Base-by-base conservation (phyloP, 2,113 vertebrate genomes). In the Acanthochromis polyacanthus region DNA sequence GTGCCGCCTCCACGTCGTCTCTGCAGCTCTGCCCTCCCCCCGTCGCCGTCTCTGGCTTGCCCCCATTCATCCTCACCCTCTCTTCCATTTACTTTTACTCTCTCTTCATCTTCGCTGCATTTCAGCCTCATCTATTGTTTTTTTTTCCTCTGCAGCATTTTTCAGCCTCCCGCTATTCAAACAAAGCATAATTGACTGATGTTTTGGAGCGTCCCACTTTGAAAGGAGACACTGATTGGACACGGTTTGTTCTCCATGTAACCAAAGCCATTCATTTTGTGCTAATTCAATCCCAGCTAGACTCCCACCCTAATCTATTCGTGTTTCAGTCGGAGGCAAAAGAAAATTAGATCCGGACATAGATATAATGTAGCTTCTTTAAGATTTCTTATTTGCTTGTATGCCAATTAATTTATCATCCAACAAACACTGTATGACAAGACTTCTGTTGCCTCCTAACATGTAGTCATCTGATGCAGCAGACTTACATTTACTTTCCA, bases 141-240 rank as follows among this genome's bases (percentile, higher is more conserved):
- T 84, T n/a, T 79, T 68, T 75, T 57, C 25, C 65, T 82, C 73
- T 51, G 52, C 73, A 25, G 60, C 78, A 52, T 67, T 62, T 84
- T 83, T 65, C 40, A 40, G 36, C 23, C 60, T 68, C 71, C 28
- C 30, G 5, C 80, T 59, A 48, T 70, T 87, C 74, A 81, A 73
- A 74, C 75, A 74, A 52, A 81, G 52, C 20, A 3, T 80, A 87
- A 91, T 74, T 85, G 86, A 89, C 81, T 85, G 71, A 85, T 87
- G 82, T 87, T 89, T 78, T 5, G 52, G 60, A 84, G 66, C 32
- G 0, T 62, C 76, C 85, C 51, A 38, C 48, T 67, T 64, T 57
- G 61, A 76, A 65, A 76, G 55, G 60, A 75, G 77, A 86, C 83
- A 71, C 81, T 88, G 74, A 90, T 88, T 87, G 76, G 87, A 82